Base-by-base conservation (phyloP, 2,797 vertebrate genomes). In the Poeciliopsis infans region DNA sequence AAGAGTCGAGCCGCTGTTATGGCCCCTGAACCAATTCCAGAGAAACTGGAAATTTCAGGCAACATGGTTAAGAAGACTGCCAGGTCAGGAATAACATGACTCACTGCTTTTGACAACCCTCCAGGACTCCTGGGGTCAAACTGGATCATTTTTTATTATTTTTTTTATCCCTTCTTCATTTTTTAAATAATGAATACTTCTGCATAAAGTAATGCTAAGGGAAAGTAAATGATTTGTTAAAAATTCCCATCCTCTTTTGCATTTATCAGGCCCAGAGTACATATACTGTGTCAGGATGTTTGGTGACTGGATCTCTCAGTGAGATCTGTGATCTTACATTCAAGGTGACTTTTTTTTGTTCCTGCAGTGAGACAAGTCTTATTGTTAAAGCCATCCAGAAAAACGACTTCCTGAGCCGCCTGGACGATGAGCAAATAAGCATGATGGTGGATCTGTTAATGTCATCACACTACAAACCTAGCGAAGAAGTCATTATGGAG, bases 391-490 rank as follows among this genome's bases (percentile, higher is more conserved):
- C 96, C 16, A 95, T 97, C 81, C 89, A 93, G 81, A 96, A 93
- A 88, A 97, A 95, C 0, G 95, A 96, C 84, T 96, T 97, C 88
- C 93, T 97, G 83, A 95, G 95, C 53, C 95, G 95, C 39, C 93
- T 97, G 4, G 96, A 96, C 0, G 94, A 96, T 0, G 96, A 97
- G 68, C 96, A 96, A 88, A 95, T 95, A 0, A 90, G 91, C 70
- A 94, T 95, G 90, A 95, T 97, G 94, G 96, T 96, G 82, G 95
- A 96, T 15, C 94, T 96, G 18, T 89, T 97, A 31, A 72, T 55
- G 45, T 77, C 84, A 0, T 81, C 73, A 2, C 76, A 91, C 66
- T 87, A 86, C 51, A 89, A 86, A 69, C 91, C 92, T 0, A 95
- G 95, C 0, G 87, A 95, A 0, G 88, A 88, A 0, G 90, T 97